These are phyloP conservation scores for Diplodus puntazzo DNA, from an alignment of 2,797 vertebrate species.

Conservation along the genomic window DNA sequence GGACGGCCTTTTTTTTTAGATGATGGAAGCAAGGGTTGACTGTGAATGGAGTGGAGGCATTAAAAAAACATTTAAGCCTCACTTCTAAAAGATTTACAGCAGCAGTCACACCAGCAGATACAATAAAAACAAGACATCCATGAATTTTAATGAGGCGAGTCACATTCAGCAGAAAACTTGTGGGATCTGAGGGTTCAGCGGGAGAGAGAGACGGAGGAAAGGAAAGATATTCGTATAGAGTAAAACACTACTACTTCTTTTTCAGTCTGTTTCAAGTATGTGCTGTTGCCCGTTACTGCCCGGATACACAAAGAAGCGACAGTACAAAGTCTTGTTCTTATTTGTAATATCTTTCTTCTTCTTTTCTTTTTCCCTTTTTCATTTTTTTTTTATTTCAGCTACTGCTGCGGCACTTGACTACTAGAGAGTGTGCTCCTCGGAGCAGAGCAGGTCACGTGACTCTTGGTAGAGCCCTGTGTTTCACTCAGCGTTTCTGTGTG, in stretches of 20 bases:
- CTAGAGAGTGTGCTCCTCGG: constrained; percentile 3
- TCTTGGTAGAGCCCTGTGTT: constrained; percentile 42
- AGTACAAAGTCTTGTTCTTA: background rate
- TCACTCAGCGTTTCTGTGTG: constrained; percentile 26
- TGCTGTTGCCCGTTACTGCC: background rate
- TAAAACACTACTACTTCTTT: background rate
- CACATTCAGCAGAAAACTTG: background rate
- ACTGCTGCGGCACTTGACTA: constrained; percentile 11
- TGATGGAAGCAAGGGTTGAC: too few species aligned
- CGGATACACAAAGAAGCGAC: background rate
- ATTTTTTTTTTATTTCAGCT: background rate
- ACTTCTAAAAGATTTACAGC: background rate
- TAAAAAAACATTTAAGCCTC: background rate
- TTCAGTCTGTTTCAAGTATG: background rate
- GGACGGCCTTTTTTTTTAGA: too few species aligned
- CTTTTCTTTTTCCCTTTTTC: background rate
- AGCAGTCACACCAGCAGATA: background rate
- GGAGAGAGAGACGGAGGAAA: background rate
- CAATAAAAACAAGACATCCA: background rate
- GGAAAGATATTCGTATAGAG: background rate
- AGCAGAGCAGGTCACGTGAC: constrained; percentile 39
- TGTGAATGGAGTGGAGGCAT: too few species aligned
- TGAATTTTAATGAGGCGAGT: background rate
- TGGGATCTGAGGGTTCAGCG: background rate
- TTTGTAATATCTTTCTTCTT: background rate